Evolutionary conservation across 2,888 invertebrate species (phyloP), one percentile per base, ranked within the genome.

Genomic region (Prosopocoilus inquinatus): DNA sequence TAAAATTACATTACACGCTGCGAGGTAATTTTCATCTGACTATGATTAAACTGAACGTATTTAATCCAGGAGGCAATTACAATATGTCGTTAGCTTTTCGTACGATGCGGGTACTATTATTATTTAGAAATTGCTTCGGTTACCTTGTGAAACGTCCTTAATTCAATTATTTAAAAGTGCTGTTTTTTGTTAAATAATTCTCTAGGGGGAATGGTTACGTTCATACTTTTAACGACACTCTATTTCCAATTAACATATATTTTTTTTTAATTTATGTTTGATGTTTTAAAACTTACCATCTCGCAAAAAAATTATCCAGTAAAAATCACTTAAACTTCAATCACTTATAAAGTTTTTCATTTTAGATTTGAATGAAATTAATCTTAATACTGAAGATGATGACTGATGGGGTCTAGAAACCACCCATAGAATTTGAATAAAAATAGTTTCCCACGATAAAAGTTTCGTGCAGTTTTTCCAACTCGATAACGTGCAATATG

Each of bases 401-500:
- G 20, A n/a, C n/a, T n/a, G n/a, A n/a, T n/a, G n/a, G n/a, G n/a
- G 20, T 28, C 20, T n/a, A 28, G 5, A 28, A 28, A 28, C 20
- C 20, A 28, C 3, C 3, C 20, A 3, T 28, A 4, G 1, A 28
- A 28, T 28, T 28, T 28, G 7, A 28, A 28, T 28, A 28, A 28
- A 28, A 28, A 28, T 28, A 28, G 5, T 28, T 28, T 28, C 20
- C 5, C 20, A 28, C 20, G 20, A 28, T 4, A 28, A 28, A 28
- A 28, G 20, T 28, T 28, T 28, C 20, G 20, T 28, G 20, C 20
- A 28, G 20, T 28, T 28, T 28, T 28, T 28, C 20, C 20, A 28
- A 28, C 20, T 41, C 15, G 41, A 41, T 41, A 41, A 41, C 41
- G 41, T 41, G 41, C 41, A 41, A 41, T 41, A 41, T 41, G 41